phyloP scores from a whole-genome alignment of 2,113 vertebrate species.

The Collichthys lucidus region DNA sequence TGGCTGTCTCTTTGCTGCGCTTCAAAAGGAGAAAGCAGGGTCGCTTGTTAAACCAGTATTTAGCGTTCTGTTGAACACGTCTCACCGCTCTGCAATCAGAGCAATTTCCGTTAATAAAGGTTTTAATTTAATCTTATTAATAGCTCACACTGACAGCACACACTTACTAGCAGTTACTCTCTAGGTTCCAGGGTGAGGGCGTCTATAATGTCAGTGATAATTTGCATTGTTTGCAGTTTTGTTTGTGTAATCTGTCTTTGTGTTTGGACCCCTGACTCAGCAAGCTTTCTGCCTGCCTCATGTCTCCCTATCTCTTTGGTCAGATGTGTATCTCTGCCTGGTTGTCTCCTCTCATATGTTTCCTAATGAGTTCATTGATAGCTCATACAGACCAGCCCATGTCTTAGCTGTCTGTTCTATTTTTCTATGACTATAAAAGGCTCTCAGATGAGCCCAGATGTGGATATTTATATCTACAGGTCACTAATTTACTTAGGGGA shows the following conservation, averaged over 20 bases:
- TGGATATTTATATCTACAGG: slow-evolving; percentile 56
- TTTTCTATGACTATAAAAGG: slow-evolving; percentile 15
- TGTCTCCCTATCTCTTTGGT: slow-evolving; percentile 47
- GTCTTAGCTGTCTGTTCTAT: slow-evolving; percentile 20
- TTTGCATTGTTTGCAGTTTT: slow-evolving; percentile 52
- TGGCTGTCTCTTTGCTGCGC: background rate
- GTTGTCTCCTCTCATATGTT: slow-evolving; percentile 43
- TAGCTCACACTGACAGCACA: slow-evolving; percentile 19
- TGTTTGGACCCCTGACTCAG: slow-evolving; percentile 44
- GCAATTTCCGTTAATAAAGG: background rate
- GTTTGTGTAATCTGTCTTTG: slow-evolving; percentile 46
- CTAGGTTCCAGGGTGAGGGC: slow-evolving; percentile 3
- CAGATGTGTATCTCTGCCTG: slow-evolving; percentile 44
- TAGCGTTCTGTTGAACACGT: background rate
- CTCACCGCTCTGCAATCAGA: background rate
- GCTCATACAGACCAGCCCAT: slow-evolving; percentile 26
- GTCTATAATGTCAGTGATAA: slow-evolving; percentile 20
- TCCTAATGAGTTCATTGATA: slow-evolving; percentile 49
- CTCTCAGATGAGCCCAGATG: slow-evolving; percentile 13
- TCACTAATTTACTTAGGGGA: slow-evolving; percentile 36
- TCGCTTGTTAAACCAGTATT: background rate
- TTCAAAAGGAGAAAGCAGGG: background rate
- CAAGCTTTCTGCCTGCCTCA: slow-evolving; percentile 67
- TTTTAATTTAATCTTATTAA: slow-evolving; percentile 25
- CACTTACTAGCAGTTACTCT: background rate